Evolutionary conservation across 2,888 invertebrate genomes (phyloP).

Genomic region (Drosophila rellima): DNA sequence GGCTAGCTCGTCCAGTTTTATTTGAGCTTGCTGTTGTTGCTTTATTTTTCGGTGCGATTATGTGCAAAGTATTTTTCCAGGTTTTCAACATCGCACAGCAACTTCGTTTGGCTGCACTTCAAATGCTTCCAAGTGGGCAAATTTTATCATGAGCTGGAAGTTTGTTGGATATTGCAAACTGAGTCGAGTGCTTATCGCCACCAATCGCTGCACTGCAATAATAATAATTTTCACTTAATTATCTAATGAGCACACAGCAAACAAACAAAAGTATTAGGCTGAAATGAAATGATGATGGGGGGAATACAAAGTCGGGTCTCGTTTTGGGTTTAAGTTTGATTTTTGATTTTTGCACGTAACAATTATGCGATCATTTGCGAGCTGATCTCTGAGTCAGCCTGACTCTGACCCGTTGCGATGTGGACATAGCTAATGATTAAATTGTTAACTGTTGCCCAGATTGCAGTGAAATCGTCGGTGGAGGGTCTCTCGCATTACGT

Average conservation of each 20-base stretch:
- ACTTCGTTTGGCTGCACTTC: constrained; percentile 71
- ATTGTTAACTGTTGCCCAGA: constrained; percentile 45
- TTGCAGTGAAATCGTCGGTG: constrained; percentile 49
- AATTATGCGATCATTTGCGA: constrained; percentile 77
- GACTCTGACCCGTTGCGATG: constrained; percentile 47
- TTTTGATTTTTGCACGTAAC: constrained; percentile 53
- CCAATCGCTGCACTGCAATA: constrained; percentile 60
- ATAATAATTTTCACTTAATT: constrained; percentile 84
- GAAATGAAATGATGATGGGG: constrained; percentile 37
- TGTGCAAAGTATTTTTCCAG: constrained; percentile 30
- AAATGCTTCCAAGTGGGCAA: constrained; percentile 54
- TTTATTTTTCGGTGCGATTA: constrained; percentile 38
- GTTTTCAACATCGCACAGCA: constrained; percentile 43
- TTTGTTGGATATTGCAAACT: constrained; percentile 8
- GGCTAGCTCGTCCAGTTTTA: constrained; percentile 12
- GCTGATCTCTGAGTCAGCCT: constrained; percentile 32
- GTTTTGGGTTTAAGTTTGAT: constrained; percentile 20
- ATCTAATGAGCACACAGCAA: constrained; percentile 65
- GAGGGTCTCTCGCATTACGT: constrained; percentile 45
- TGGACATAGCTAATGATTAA: constrained; percentile 76
- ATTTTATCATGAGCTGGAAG: constrained; percentile 36
- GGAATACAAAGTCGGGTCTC: constrained; percentile 17
- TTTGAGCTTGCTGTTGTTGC: constrained; percentile 19
- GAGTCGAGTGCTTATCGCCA: constrained; percentile 52
- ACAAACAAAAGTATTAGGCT: constrained; percentile 41